Evolutionary conservation across 2,888 invertebrate genomes (phyloP).

Genomic region (Parthenolecanium corni): DNA sequence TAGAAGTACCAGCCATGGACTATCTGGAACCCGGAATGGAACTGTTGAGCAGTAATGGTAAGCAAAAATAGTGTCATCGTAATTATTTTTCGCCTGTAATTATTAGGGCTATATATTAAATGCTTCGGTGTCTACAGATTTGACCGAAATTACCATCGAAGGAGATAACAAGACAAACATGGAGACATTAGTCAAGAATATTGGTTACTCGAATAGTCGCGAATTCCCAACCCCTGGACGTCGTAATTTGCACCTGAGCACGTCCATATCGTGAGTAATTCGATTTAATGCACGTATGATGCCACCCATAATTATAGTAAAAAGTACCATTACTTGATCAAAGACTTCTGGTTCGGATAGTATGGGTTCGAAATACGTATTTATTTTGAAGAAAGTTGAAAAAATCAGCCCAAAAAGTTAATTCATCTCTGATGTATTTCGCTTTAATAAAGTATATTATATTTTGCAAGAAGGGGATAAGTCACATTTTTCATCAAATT

Average conservation of each 20-base stretch:
- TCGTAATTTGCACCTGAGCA: slow-evolving; percentile 69
- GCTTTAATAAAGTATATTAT: too few relatives aligned
- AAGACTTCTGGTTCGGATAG: too few relatives aligned
- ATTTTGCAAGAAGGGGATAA: too few relatives aligned
- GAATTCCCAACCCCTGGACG: slow-evolving; percentile 91
- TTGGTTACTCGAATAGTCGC: slow-evolving; percentile 84
- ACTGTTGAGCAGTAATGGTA: slow-evolving; percentile 52
- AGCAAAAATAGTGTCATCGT: slow-evolving; percentile 19
- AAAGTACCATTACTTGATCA: too few relatives aligned
- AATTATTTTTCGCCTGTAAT: neutral
- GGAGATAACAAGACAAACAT: slow-evolving; percentile 83
- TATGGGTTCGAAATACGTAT: too few relatives aligned
- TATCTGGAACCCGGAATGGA: slow-evolving; percentile 67
- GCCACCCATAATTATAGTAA: too few relatives aligned
- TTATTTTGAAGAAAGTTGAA: too few relatives aligned
- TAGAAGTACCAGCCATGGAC: slow-evolving; percentile 63
- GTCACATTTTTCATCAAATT: too few relatives aligned
- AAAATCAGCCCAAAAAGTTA: too few relatives aligned
- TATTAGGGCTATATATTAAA: neutral
- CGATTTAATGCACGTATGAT: too few relatives aligned
- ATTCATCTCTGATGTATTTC: neutral
- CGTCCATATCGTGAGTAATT: slow-evolving; percentile 61
- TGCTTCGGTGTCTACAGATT: slow-evolving; percentile 42
- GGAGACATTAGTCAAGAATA: slow-evolving; percentile 69
- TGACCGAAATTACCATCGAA: slow-evolving; percentile 82